phyloP scores from a whole-genome alignment of 2,113 vertebrate species.

The Brachionichthys hirsutus region DNA sequence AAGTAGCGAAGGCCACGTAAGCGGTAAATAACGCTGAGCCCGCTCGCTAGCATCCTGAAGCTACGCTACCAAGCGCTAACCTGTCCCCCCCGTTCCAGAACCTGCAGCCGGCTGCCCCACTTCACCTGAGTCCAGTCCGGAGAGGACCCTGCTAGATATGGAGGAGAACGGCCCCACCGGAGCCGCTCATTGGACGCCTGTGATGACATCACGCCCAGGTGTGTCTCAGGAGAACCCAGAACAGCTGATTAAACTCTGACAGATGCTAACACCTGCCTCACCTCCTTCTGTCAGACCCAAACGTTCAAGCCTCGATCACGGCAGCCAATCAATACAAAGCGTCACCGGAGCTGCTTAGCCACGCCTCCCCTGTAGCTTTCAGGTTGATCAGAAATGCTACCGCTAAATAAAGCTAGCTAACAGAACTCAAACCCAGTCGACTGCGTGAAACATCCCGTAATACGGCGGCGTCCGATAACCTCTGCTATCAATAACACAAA shows the following conservation, averaged over 20 bases:
- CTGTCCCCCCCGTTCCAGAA: slow-evolving; percentile 61
- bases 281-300: slow-evolving; percentile 2
- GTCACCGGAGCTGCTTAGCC: too few relatives aligned
- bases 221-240: slow-evolving; percentile 16
- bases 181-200: slow-evolving; percentile 34
- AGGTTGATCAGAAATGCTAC: too few relatives aligned
- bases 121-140: slow-evolving; percentile 63
- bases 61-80: too few relatives aligned
- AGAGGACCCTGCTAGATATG: slow-evolving; percentile 44
- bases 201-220: slow-evolving; percentile 24
- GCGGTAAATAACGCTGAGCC: slow-evolving; percentile 80
- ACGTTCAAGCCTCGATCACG: background rate
- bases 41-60: too few relatives aligned
- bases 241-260: slow-evolving; percentile 41
- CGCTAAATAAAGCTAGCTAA: too few relatives aligned
- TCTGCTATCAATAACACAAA: too few relatives aligned
- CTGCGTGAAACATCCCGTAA: too few relatives aligned
- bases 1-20: slow-evolving; percentile 86
- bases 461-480: too few relatives aligned
- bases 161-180: slow-evolving; percentile 37
- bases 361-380: too few relatives aligned
- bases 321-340: too few relatives aligned
- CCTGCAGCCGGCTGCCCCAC: slow-evolving; percentile 73
- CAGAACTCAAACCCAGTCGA: too few relatives aligned
- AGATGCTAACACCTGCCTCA: slow-evolving; percentile 13